Base-by-base conservation (phyloP, 2,113 vertebrate species). In the Grallaria varia region DNA sequence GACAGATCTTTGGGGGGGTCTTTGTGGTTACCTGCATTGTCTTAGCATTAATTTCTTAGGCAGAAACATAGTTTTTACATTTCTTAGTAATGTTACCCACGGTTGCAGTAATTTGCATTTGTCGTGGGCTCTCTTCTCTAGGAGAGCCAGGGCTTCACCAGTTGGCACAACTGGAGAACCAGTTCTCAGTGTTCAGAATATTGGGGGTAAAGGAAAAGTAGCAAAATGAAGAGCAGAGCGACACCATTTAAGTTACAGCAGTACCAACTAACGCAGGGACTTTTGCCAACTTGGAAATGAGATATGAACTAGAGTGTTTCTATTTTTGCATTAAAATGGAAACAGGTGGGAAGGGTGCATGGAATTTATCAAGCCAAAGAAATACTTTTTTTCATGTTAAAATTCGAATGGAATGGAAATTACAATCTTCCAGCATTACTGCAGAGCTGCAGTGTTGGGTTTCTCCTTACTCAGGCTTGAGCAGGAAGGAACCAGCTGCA, bases 291-390 rank as follows among this genome's bases (percentile, higher is more conserved):
- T 87, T 89, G 92, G 96, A 97, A 97, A 95, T 56, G 83, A 95
- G 90, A 94, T 78, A 93, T 5, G 18, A 95, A 95, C 90, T 85
- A 68, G 59, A 89, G 67, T 83, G 86, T 95, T 97, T 97, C 96
- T 97, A 96, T 95, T 97, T 97, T 97, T 97, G 95, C 90, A 79
- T 82, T 95, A 95, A 97, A 98, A 98, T 96, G 80, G 94, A 98
- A 98, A 96, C 92, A 95, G 95, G 93, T 98, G 96, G 93, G 91
- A 97, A 95, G 94, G 68, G 92, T 13, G 79, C 5, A 23, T 97
- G 92, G 92, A 97, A 97, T 95, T 91, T 93, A 97, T 97, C 95
- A 96, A 94, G 94, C 83, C 93, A 96, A 95, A 94, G 66, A 96
- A 97, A 97, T 56, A 73, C 11, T 73, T 95, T 72, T 89, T 62